These are phyloP conservation scores for Epinephelus coioides DNA, from an alignment of 2,797 vertebrate genomes.

Conservation along the genomic window DNA sequence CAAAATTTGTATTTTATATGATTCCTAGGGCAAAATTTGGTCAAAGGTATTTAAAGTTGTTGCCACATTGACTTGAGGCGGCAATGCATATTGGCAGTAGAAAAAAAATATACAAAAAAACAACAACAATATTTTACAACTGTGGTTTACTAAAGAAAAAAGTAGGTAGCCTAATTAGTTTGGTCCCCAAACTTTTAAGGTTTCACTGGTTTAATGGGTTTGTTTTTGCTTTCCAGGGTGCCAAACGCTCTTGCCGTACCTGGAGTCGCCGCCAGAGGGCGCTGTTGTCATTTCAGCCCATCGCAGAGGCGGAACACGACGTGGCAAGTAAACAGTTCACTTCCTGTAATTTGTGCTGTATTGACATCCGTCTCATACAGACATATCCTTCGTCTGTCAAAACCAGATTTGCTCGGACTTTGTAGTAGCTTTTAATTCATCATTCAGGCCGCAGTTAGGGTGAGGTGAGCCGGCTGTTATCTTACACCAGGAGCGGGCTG, in stretches of 20 bases:
- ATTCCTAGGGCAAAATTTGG: too few relatives aligned
- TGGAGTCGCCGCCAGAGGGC: neutral
- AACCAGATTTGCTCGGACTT: neutral
- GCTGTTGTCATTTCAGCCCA: neutral
- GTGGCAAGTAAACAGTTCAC: conserved; percentile 74
- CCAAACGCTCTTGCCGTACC: neutral
- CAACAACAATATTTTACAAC: too few relatives aligned
- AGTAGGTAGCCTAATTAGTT: too few relatives aligned
- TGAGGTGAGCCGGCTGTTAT: neutral
- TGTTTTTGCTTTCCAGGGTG: too few relatives aligned
- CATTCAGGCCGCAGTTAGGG: neutral
- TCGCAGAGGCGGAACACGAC: conserved; percentile 73
- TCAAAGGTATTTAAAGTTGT: too few relatives aligned
- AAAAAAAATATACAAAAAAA: too few relatives aligned
- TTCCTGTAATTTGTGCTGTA: conserved; percentile 66
- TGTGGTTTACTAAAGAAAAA: too few relatives aligned
- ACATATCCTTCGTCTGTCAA: neutral
- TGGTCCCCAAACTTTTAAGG: too few relatives aligned
- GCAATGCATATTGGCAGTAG: too few relatives aligned
- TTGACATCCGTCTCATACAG: conserved; percentile 55
- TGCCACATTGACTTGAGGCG: too few relatives aligned
- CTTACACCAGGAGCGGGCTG: conserved; percentile 51
- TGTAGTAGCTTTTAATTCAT: fast-evolving
- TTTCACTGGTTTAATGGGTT: too few relatives aligned
- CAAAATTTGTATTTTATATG: too few relatives aligned